Evolutionary conservation across 2,888 invertebrate species (phyloP), one percentile per base, ranked within the genome.

Genomic region (Galerucella pusilla): DNA sequence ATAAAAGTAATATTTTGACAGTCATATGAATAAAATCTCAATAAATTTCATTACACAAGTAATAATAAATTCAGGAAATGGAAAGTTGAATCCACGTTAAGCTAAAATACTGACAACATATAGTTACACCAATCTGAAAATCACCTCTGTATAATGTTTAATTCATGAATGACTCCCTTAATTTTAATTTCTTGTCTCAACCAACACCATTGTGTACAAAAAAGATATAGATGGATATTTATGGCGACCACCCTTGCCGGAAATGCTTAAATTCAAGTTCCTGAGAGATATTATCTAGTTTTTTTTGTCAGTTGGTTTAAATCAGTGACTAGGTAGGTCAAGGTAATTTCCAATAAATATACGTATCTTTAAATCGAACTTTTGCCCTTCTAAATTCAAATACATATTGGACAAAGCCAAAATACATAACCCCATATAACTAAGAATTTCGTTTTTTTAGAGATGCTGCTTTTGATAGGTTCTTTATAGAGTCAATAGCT

Each of bases 231-330:
- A 80, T 77, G 76, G 76, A 74, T 77, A 81, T 81, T 81, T 79
- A 81, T 78, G 76, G 73, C 75, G 80, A 75, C 80, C 81, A 80
- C 80, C 81, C 78, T 74, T 74, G 74, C 79, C 81, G 81, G 81
- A 81, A 78, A 81, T 75, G 76, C 68, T 71, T 76, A 76, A 74
- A 74, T 77, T 79, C 78, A 72, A 75, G 79, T 80, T 81, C 79
- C 78, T 78, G 79, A 70, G 75, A 72, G 77, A 77, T 79, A 74
- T 70, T 79, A 79, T 79, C 79, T 65, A 75, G 4, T 35, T 69
- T 68, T 71, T 71, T 71, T 71, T 74, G 75, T 78, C 64, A 57
- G 57, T 42, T 65, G 11, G 64, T 57, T 57, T 35, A 14, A 61
- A 61, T 61, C 61, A 35, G 61, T 61, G 28, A 35, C 61, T 61